Evolutionary conservation across 2,113 vertebrate species (phyloP).

Genomic region (Ciconia boyciana): DNA sequence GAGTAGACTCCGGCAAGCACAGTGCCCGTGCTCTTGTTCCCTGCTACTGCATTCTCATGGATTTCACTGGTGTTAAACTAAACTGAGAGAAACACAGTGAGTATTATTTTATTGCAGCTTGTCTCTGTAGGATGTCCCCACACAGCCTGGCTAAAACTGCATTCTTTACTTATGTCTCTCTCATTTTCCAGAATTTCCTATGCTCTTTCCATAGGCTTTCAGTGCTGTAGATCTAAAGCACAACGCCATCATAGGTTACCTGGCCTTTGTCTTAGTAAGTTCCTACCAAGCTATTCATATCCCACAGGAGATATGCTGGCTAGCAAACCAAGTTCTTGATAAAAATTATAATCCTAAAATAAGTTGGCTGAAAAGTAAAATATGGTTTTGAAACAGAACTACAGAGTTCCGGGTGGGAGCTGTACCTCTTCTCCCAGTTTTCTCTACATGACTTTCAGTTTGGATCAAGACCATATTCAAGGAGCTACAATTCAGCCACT

Average conservation of each 20-base stretch:
- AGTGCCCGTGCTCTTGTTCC: not conserved
- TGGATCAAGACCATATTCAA: not conserved
- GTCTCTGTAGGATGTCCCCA: not conserved
- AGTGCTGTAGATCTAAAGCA: not conserved
- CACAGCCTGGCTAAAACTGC: not conserved
- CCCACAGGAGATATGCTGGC: not conserved
- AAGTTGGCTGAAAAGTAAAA: not conserved
- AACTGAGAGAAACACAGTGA: accelerated
- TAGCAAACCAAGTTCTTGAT: accelerated
- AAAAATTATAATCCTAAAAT: not conserved
- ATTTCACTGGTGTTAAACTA: too few relatives aligned
- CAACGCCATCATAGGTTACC: accelerated
- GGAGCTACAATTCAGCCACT: not conserved
- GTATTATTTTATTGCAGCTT: too few relatives aligned
- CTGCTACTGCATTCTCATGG: not conserved
- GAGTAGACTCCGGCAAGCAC: too few relatives aligned
- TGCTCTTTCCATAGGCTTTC: not conserved
- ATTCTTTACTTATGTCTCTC: not conserved
- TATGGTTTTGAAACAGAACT: not conserved
- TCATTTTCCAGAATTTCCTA: not conserved
- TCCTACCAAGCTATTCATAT: not conserved
- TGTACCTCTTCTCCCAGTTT: not conserved
- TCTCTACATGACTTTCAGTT: not conserved
- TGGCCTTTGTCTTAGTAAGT: not conserved
- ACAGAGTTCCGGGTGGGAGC: not conserved